A percentile compares a stretch with the other conserved stretches of the same genome.
These are phyloP conservation scores for Heliconius cydno DNA, from an alignment of 2,888 invertebrate genomes.

Conservation along the genomic window DNA sequence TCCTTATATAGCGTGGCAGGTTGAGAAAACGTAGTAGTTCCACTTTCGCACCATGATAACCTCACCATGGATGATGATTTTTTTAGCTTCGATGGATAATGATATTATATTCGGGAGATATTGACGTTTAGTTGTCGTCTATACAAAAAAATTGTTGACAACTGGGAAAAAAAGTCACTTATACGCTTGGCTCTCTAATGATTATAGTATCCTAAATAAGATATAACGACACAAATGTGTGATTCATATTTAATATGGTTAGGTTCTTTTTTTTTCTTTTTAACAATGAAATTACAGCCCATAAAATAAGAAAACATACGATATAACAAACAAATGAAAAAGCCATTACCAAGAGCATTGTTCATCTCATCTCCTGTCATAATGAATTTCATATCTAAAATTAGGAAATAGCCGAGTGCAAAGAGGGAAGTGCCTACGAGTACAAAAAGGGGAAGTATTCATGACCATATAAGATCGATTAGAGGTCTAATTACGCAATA, in stretches of 20 bases:
- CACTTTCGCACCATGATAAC: no score
- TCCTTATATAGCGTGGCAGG: no score
- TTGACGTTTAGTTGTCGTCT: background rate
- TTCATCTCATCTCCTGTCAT: slow-evolving; percentile 30
- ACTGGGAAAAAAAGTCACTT: background rate
- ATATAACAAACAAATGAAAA: slow-evolving; percentile 1
- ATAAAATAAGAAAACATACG: background rate
- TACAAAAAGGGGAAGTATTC: slow-evolving; percentile 32
- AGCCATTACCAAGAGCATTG: slow-evolving; percentile 5
- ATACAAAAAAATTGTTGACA: background rate
- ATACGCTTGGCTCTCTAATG: background rate
- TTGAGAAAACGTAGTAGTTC: no score
- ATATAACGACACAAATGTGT: background rate
- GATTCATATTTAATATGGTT: no score
- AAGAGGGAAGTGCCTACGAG: background rate
- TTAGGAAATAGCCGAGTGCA: slow-evolving; percentile 27
- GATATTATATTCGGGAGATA: background rate
- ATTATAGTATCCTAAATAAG: background rate
- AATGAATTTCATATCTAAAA: slow-evolving; percentile 42
- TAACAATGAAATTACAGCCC: background rate
- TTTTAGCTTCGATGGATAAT: no score
- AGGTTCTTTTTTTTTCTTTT: background rate
- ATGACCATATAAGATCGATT: slow-evolving; percentile 74
- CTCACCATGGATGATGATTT: no score
- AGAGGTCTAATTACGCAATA: slow-evolving; percentile 83